Evolutionary conservation across 1,140 invertebrate genomes (phyloP).

Genomic region (Goniozus legneri): DNA sequence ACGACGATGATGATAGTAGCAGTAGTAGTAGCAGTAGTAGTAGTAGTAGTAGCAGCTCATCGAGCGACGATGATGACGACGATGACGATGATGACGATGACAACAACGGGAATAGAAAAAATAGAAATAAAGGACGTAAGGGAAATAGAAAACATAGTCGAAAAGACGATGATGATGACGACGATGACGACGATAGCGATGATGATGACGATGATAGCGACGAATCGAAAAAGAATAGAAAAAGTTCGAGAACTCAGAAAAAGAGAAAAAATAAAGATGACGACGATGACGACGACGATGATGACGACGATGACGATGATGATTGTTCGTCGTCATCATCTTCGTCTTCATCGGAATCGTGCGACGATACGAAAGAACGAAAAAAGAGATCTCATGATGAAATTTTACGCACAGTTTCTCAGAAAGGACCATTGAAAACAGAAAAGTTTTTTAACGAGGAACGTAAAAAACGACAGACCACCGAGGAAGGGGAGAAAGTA

Average conservation of each 20-base stretch:
- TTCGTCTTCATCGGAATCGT: neutral
- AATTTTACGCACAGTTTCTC: too few relatives aligned
- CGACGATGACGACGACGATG: neutral
- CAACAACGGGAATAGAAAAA: constrained; percentile 1
- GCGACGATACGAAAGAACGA: neutral
- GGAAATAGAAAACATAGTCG: neutral
- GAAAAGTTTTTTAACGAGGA: too few relatives aligned
- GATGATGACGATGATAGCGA: constrained; percentile 1
- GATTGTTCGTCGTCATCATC: neutral
- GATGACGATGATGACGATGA: constrained; percentile 10
- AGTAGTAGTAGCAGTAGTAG: constrained; percentile 17
- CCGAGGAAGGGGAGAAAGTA: neutral
- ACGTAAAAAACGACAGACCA: neutral
- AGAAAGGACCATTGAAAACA: too few relatives aligned
- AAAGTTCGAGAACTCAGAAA: neutral
- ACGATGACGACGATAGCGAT: constrained; percentile 4
- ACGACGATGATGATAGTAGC: constrained; percentile 5
- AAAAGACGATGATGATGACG: neutral
- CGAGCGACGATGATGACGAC: constrained; percentile 8
- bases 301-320: neutral
- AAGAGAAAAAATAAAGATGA: neutral
- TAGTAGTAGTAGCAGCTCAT: constrained; percentile 22
- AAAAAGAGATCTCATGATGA: neutral
- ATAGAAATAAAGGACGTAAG: neutral
- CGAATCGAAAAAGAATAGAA: neutral